phyloP scores from a whole-genome alignment of 2,797 vertebrate species.

The Arremon aurantiirostris region DNA sequence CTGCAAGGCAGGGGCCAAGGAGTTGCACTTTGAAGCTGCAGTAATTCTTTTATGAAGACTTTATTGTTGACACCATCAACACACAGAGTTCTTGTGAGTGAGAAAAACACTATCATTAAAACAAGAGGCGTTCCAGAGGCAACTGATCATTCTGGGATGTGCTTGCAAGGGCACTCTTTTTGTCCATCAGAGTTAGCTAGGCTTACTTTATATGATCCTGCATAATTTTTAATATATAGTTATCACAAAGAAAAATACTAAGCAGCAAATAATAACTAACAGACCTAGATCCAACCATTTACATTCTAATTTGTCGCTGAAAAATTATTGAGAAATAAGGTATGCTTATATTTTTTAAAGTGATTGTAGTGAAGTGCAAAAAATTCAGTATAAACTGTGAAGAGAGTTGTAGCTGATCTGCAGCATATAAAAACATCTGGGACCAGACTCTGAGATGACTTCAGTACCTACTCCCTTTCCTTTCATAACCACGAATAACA shows the following conservation, averaged over 20 bases:
- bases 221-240: background rate
- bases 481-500: background rate
- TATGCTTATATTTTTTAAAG: background rate
- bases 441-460: background rate
- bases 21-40: background rate
- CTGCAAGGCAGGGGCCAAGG: background rate
- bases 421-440: background rate
- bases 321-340: background rate
- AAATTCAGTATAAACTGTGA: background rate
- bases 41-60: background rate
- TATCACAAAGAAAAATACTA: background rate
- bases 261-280: background rate
- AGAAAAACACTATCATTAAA: background rate
- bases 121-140: background rate
- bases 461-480: background rate
- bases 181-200: background rate
- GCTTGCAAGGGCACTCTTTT: background rate
- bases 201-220: background rate
- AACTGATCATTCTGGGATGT: background rate
- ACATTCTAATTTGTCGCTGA: background rate
- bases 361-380: background rate
- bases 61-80: background rate
- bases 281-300: background rate
- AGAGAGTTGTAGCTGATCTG: background rate
- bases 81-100: background rate